Conservation (phyloP, 1,140 invertebrate genomes). For the Diorhabda elongata region DNA sequence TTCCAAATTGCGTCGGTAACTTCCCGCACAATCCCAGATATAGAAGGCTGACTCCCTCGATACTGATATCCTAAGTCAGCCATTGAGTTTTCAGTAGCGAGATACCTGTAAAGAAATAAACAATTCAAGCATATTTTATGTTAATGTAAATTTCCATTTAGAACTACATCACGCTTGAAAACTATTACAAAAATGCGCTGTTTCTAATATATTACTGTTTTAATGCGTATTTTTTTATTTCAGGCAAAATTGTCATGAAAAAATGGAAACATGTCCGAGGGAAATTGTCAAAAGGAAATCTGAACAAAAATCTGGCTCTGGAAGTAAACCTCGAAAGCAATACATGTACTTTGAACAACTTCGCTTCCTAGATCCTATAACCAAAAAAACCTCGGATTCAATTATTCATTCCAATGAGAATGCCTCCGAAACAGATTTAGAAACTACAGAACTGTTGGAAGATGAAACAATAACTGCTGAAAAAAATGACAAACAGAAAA, state of each 20-base stretch:
- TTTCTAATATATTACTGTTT: no score
- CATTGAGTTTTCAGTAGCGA: not conserved
- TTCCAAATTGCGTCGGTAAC: not conserved
- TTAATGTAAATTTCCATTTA: not conserved
- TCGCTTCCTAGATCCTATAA: no score
- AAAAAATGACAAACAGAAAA: conserved; percentile 7
- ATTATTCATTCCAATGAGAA: not conserved
- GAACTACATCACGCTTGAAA: no score
- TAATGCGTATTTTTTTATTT: not conserved
- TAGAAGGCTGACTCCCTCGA: not conserved
- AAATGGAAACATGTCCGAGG: not conserved
- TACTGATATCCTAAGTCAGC: not conserved
- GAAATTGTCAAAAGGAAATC: no score
- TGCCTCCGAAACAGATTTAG: not conserved
- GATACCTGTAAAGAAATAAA: not conserved
- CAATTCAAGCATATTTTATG: not conserved
- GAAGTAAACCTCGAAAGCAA: no score
- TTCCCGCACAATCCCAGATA: not conserved
- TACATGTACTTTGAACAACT: no score
- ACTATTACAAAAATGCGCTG: no score
- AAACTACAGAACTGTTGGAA: no score
- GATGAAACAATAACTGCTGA: not conserved
- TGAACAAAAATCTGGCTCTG: no score
- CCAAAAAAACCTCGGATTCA: no score
- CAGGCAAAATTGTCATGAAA: not conserved